Evolutionary conservation across 2,113 vertebrate genomes (phyloP).

Genomic region (Anhinga rufa): DNA sequence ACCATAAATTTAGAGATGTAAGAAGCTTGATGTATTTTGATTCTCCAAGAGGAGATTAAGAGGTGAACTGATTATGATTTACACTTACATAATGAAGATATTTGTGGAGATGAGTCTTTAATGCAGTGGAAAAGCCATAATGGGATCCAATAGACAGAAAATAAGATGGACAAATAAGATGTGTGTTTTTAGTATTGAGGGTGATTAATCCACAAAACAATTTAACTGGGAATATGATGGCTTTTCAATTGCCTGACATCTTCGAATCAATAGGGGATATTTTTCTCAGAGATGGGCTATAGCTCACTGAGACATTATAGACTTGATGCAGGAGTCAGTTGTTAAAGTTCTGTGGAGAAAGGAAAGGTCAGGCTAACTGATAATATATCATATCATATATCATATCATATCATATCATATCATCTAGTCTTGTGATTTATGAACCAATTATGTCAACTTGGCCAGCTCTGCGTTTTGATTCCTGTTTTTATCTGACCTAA

Average conservation of each 20-base stretch:
- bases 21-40: not conserved
- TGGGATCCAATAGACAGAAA: not conserved
- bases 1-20: not conserved
- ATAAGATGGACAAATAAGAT: not conserved
- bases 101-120: not conserved
- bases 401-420: not conserved
- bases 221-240: not conserved
- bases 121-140: not conserved
- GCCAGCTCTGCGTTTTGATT: not conserved
- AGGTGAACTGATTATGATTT: not conserved
- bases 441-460: not conserved
- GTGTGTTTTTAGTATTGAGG: not conserved
- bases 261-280: not conserved
- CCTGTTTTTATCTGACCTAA: not conserved
- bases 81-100: not conserved
- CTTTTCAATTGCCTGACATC: not conserved
- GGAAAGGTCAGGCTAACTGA: not conserved
- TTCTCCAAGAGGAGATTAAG: not conserved
- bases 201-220: not conserved
- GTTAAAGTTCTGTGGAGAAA: not conserved
- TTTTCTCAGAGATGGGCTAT: not conserved
- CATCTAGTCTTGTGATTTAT: not conserved
- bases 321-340: not conserved
- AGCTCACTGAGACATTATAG: not conserved
- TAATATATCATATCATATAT: not conserved